Evolutionary conservation across 2,113 vertebrate species (phyloP).

Genomic region (Cathartes aura): DNA sequence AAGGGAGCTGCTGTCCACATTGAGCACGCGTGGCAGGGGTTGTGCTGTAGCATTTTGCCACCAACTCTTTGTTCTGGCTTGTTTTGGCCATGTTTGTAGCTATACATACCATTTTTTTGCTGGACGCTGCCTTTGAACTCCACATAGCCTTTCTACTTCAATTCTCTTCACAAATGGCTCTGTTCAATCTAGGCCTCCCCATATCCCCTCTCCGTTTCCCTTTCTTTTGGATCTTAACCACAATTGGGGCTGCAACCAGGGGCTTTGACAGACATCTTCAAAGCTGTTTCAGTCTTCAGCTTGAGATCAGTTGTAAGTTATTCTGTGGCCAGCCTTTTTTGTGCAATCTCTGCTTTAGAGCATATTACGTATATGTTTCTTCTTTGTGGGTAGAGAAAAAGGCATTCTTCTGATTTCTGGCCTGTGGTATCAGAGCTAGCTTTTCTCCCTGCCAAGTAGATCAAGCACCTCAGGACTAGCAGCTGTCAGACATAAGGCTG

Average conservation of each 20-base stretch:
- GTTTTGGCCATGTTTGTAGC: background rate
- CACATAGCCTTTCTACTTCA: background rate
- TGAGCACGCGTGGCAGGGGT: background rate
- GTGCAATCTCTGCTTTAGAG: background rate
- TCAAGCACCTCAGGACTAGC: slow-evolving; percentile 19
- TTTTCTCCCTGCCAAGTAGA: slow-evolving; percentile 6
- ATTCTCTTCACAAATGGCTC: slow-evolving; percentile 1
- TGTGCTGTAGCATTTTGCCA: background rate
- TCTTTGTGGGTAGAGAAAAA: slow-evolving; percentile 40
- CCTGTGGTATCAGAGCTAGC: background rate
- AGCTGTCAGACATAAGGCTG: slow-evolving; percentile 24
- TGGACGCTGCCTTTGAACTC: background rate
- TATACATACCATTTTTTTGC: background rate
- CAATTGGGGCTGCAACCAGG: background rate
- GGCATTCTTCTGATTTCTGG: slow-evolving; percentile 42
- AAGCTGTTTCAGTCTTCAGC: slow-evolving; percentile 23
- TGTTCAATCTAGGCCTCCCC: background rate
- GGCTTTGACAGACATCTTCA: slow-evolving; percentile 9
- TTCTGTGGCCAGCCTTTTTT: background rate
- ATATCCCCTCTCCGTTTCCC: background rate
- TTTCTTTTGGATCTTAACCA: slow-evolving; percentile 4
- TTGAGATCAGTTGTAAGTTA: background rate
- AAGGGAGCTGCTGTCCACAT: background rate
- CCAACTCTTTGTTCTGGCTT: background rate
- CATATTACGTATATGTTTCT: background rate